Conservation (phyloP, 92 coral and sea anemone genomes). For the Virgularia gustaviana region DNA sequence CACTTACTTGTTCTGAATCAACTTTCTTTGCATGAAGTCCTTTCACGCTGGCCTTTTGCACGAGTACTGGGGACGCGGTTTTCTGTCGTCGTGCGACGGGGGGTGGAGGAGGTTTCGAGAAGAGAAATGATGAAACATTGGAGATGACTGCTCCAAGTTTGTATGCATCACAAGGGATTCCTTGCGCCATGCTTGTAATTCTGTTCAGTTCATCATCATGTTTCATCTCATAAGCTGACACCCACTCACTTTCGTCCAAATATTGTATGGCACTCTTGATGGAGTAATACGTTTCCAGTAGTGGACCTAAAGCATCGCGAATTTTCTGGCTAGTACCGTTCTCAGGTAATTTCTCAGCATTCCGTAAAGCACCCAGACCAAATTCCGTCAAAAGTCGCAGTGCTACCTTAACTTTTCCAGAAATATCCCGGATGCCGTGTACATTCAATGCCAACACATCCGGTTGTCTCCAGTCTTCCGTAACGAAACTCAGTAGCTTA, state of each 20-base stretch:
- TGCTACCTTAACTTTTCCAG: slow-evolving; percentile 90
- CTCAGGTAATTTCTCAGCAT: slow-evolving; percentile 59
- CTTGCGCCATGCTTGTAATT: slow-evolving; percentile 70
- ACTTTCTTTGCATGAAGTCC: slow-evolving; percentile 46
- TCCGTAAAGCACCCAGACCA: slow-evolving; percentile 79
- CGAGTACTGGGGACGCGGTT: slow-evolving; percentile 9
- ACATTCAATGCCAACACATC: slow-evolving; percentile 60
- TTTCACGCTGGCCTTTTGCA: slow-evolving; percentile 33
- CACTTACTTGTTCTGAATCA: slow-evolving; percentile 52
- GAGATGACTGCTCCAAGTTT: slow-evolving; percentile 70
- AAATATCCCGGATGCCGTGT: slow-evolving; percentile 82
- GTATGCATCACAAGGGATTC: slow-evolving; percentile 77
- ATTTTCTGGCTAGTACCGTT: slow-evolving; percentile 68
- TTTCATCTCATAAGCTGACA: slow-evolving; percentile 47
- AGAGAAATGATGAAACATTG: slow-evolving; percentile 63
- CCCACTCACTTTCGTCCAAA: slow-evolving; percentile 83
- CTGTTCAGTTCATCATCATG: slow-evolving; percentile 77
- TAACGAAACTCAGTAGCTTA: slow-evolving; percentile 83
- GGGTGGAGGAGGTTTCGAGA: slow-evolving; percentile 27
- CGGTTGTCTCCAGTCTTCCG: slow-evolving; percentile 81
- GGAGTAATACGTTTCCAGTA: slow-evolving; percentile 81
- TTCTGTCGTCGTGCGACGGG: neutral
- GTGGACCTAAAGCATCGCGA: slow-evolving; percentile 79
- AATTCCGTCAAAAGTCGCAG: slow-evolving; percentile 87
- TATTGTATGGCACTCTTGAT: slow-evolving; percentile 82